Evolutionary conservation across 2,113 vertebrate genomes (phyloP).

Genomic region (Seriola rivoliana): DNA sequence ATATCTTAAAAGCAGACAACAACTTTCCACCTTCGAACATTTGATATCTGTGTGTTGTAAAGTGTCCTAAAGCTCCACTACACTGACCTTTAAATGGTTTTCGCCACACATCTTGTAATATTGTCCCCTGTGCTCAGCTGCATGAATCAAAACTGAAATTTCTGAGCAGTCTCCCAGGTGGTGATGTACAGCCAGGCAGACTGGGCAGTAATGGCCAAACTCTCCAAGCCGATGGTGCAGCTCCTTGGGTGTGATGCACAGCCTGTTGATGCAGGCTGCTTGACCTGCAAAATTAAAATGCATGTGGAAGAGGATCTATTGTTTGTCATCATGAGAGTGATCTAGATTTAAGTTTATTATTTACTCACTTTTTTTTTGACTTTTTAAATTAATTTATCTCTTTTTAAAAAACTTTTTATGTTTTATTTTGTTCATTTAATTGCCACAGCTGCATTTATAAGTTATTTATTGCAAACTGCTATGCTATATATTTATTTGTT

Average conservation of each 20-base stretch:
- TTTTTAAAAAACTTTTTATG: no score
- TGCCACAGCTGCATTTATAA: background rate
- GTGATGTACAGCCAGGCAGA: conserved; percentile 89
- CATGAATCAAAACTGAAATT: conserved; percentile 82
- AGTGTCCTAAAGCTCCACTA: background rate
- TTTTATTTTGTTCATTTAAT: background rate
- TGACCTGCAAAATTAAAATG: conserved; percentile 82
- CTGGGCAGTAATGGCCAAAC: conserved; percentile 92
- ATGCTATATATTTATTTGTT: no score
- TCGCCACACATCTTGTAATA: conserved; percentile 93
- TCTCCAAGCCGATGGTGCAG: conserved; percentile 88
- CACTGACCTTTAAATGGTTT: conserved; percentile 87
- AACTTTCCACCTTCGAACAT: background rate
- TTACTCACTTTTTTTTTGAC: background rate
- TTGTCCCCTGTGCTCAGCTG: conserved; percentile 88
- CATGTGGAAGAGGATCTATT: background rate
- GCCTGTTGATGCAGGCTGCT: conserved; percentile 88
- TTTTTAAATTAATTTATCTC: background rate
- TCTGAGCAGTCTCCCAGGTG: conserved; percentile 90
- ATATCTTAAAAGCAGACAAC: background rate
- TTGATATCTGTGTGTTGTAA: background rate
- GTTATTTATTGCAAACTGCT: background rate
- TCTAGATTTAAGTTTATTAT: background rate
- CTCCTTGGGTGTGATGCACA: conserved; percentile 91
- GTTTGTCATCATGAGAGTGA: background rate